phyloP scores from a whole-genome alignment of 2,113 vertebrate genomes.

The Myotis davidii region DNA sequence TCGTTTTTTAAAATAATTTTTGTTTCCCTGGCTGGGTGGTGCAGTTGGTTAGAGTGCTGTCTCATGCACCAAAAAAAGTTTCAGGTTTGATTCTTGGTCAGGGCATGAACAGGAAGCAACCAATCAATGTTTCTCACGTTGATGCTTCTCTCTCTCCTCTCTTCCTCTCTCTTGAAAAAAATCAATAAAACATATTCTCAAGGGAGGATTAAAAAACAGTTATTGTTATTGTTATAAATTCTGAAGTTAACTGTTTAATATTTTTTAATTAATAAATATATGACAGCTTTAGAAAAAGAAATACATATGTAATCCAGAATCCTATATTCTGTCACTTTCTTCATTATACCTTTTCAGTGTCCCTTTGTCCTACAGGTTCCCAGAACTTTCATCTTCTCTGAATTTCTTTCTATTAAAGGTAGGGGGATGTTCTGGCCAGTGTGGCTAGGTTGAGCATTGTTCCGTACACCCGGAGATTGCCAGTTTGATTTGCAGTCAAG shows the following conservation, averaged over 20 bases:
- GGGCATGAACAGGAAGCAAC: background rate
- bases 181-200: background rate
- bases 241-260: slow-evolving; percentile 41
- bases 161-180: background rate
- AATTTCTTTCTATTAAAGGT: background rate
- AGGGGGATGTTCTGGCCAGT: background rate
- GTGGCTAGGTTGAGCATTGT: too few relatives aligned
- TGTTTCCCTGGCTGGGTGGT: background rate
- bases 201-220: background rate
- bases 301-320: background rate
- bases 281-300: slow-evolving; percentile 28
- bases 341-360: background rate
- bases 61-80: background rate
- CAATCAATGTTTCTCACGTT: background rate
- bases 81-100: background rate
- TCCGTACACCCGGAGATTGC: too few relatives aligned
- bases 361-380: background rate
- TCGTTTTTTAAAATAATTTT: background rate
- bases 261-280: slow-evolving; percentile 1
- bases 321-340: background rate
- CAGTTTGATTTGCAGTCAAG: too few relatives aligned
- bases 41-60: background rate
- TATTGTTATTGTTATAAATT: slow-evolving; percentile 24
- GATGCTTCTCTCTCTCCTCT: background rate
- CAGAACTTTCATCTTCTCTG: background rate